Percentiles rank a stretch among this genome's conserved stretches.
These are phyloP conservation scores for Napeogenes inachia DNA, from an alignment of 2,888 invertebrate species.

Conservation along the genomic window DNA sequence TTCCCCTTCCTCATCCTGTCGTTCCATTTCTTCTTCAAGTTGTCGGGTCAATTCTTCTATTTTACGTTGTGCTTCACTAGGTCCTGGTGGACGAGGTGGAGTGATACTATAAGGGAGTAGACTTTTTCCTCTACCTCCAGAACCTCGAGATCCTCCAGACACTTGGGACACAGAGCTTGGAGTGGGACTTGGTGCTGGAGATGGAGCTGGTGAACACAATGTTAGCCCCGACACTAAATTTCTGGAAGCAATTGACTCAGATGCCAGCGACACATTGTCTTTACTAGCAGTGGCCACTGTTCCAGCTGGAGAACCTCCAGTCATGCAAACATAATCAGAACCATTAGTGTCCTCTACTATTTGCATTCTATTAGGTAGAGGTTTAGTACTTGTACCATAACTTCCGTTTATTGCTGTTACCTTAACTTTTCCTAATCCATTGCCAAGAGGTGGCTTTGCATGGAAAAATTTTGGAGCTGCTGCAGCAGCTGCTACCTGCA, in stretches of 20 bases:
- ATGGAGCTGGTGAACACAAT: constrained; percentile 73
- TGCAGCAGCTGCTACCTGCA: constrained; percentile 68
- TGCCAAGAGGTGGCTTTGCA: constrained; percentile 77
- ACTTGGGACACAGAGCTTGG: constrained; percentile 79
- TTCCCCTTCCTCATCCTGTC: constrained; percentile 95
- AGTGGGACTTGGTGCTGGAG: constrained; percentile 81
- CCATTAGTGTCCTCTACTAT: constrained; percentile 85
- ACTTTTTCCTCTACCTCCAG: constrained; percentile 79
- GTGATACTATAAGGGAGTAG: constrained; percentile 92
- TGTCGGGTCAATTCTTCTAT: constrained; percentile 94
- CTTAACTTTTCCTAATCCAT: constrained; percentile 70
- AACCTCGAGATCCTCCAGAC: constrained; percentile 78
- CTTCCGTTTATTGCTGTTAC: constrained; percentile 54
- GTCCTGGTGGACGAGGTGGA: constrained; percentile 90
- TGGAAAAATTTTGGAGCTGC: constrained; percentile 77
- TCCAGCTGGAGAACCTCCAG: constrained; percentile 80
- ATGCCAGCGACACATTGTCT: constrained; percentile 60
- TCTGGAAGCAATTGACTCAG: constrained; percentile 60
- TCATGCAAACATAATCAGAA: constrained; percentile 91
- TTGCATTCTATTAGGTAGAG: constrained; percentile 60
- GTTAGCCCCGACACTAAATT: constrained; percentile 65
- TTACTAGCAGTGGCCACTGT: constrained; percentile 65
- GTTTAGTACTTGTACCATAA: constrained; percentile 46
- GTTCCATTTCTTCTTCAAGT: constrained; percentile 96
- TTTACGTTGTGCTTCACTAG: constrained; percentile 94